Evolutionary conservation across 2,797 vertebrate genomes (phyloP), one percentile per base, ranked within the genome.

Genomic region (Dipus sagitta): DNA sequence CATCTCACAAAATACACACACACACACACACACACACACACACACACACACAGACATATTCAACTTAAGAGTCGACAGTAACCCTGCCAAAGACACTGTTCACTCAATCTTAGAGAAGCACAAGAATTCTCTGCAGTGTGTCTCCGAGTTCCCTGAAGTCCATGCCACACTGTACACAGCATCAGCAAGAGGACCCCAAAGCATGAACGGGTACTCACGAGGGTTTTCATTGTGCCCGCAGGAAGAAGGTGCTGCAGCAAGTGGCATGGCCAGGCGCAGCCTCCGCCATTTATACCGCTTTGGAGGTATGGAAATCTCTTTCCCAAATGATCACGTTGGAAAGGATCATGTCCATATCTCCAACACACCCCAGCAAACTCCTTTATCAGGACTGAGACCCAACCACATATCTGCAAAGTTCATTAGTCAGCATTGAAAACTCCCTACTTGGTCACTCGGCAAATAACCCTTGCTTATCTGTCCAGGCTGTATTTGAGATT

Each of bases 241-340:
- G 95, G 71, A 94, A 47, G 93, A 75, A 90, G 94, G 93, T 71
- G 65, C 84, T 88, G 91, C 79, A 92, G 95, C 80, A 96, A 97
- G 38, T 76, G 34, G 62, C 95, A 62, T 15, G 83, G 67, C 83
- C 42, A 77, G 4, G 72, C 20, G 42, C 34, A 64, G 77, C 68
- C 23, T 96, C 95, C 80, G 91, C 94, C 93, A 95, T 98, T 98
- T 98, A 98, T 98, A 98, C 81, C 80, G 86, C 90, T 74, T 78
- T 90, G 81, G 71, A 96, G 96, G 96, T 95, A 96, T 97, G 96
- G 96, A 97, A 95, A 97, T 96, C 91, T 95, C 93, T 96, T 85
- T 82, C 94, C 90, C 94, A 91, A 92, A 94, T 42, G 95, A 92
- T 90, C 85, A 86, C 1, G 60, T 90, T 72, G 30, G 77, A 52